A percentile compares a stretch with the other conserved stretches of the same genome.
Evolutionary conservation across 1,140 invertebrate genomes (phyloP).

Genomic region (Neuroterus valhalla): DNA sequence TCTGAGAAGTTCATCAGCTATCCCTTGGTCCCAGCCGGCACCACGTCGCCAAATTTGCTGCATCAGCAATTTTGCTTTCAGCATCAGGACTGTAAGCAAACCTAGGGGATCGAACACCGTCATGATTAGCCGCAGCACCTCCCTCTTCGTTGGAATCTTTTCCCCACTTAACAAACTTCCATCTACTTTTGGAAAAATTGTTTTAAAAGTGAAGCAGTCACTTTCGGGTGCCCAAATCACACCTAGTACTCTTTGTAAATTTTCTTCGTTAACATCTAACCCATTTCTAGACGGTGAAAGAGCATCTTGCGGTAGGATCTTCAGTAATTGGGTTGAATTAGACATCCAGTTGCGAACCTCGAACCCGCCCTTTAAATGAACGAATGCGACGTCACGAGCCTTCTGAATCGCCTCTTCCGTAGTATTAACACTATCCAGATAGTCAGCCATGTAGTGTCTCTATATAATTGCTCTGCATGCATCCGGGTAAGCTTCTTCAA

Average conservation of each 20-base stretch:
- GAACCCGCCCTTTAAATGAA: constrained; percentile 37
- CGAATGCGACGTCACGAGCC: constrained; percentile 18
- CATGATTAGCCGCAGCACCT: constrained; percentile 47
- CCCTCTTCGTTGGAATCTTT: too few relatives aligned
- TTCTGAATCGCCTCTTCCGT: constrained; percentile 23
- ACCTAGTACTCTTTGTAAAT: too few relatives aligned
- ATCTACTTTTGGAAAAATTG: too few relatives aligned
- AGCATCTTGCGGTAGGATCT: neutral
- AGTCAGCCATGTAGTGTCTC: constrained; percentile 42
- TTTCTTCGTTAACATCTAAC: neutral
- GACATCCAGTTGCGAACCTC: constrained; percentile 38
- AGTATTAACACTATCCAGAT: too few relatives aligned
- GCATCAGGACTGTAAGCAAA: constrained; percentile 41
- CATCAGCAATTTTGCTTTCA: constrained; percentile 44
- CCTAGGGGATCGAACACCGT: constrained; percentile 53
- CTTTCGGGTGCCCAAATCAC: too few relatives aligned
- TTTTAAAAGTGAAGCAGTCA: too few relatives aligned
- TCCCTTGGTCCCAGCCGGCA: constrained; percentile 49
- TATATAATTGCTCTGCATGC: neutral
- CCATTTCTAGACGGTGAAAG: neutral
- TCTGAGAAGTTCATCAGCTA: constrained; percentile 16
- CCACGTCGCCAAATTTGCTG: too few relatives aligned
- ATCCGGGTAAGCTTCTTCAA: neutral
- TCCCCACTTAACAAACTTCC: too few relatives aligned
- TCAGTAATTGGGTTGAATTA: neutral